Conservation (phyloP, 2,888 invertebrate species). For the Acanthococcus lagerstroemiae region DNA sequence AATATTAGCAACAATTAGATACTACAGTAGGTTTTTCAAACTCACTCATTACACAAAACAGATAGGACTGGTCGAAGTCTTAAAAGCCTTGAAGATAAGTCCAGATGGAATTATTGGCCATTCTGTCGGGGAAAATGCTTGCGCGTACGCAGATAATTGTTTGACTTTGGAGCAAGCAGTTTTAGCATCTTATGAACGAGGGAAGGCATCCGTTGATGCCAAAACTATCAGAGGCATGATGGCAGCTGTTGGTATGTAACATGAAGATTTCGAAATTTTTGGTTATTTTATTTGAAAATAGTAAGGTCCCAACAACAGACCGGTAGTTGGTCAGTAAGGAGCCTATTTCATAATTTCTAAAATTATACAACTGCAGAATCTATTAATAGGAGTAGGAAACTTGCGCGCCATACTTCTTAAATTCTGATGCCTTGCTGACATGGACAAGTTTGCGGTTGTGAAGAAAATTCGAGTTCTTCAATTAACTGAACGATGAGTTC, state of each 20-base stretch:
- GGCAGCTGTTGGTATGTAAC: conserved; percentile 47
- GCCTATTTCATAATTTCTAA: no score
- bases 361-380: no score
- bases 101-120: conserved; percentile 67
- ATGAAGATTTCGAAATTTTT: no score
- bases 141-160: conserved; percentile 55
- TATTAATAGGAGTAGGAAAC: no score
- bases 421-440: no score
- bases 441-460: no score
- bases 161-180: conserved; percentile 53
- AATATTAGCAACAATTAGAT: background rate
- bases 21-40: background rate
- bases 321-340: no score
- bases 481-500: no score
- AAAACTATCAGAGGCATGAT: conserved; percentile 44
- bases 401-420: no score
- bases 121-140: conserved; percentile 54
- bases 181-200: conserved; percentile 51
- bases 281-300: background rate
- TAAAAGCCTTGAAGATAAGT: conserved; percentile 50
- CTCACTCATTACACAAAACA: conserved; percentile 39
- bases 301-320: no score
- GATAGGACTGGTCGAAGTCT: conserved; percentile 54
- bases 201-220: conserved; percentile 44
- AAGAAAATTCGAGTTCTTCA: no score